Base-by-base conservation (phyloP, 2,888 invertebrate species). In the Myopa tessellatipennis region DNA sequence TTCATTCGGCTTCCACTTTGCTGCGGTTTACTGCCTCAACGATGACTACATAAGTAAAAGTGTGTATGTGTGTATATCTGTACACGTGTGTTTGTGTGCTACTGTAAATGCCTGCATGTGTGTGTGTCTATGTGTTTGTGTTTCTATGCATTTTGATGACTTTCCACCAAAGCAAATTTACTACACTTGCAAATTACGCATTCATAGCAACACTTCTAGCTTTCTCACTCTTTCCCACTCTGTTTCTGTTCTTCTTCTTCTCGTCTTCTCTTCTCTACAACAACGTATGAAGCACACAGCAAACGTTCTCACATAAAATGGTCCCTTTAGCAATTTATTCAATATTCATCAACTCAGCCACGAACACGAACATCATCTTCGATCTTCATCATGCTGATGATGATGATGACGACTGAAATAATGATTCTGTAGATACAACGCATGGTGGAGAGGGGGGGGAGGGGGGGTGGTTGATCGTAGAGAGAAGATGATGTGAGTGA, bases 1-100 rank as follows among this genome's bases (percentile, higher is more conserved):
- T 50, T 74, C 65, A 74, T 75, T 68, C n/a, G 74, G 38, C 68
- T 65, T 67, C 45, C 60, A 77, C 68, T 73, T 73, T 77, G 61
- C 50, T 83, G 84, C 82, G 84, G 84, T 83, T 84, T 84, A 84
- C 82, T 83, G 82, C 82, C 81, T 80, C 80, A 34, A 16, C 65
- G 14, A 5, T 16, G 36, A 36, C 65, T 3, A 38, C 1, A 34
- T 16, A 38, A 8, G 65, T 38, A 14, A 34, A 2, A 14, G 14
- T 65, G 14, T 81, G 70, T 50, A 83, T 81, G 84, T 81, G 82
- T n/a, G 12, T 38, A 82, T 82, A 82, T 80, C 83, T 83, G 83
- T 81, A 79, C 81, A 80, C 79, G 79, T 72, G 80, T 80, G 78
- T 77, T 78, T 69, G n/a, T 52, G 18, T 69, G 34, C 81, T 18